These are phyloP conservation scores for Elysia crispata DNA, from an alignment of 2,888 invertebrate genomes.

Conservation along the genomic window DNA sequence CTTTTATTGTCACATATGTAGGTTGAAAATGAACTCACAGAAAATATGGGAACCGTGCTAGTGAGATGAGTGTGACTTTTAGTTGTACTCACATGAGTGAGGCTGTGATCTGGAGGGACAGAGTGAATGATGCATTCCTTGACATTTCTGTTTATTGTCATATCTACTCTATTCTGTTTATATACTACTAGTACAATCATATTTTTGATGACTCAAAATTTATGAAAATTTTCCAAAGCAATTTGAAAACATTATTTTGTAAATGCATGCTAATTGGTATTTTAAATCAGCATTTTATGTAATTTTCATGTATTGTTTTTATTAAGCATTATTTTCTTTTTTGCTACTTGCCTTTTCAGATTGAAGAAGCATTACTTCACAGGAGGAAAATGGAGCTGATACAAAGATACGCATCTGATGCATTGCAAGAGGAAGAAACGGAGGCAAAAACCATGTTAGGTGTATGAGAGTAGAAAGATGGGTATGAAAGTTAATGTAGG, in stretches of 20 bases:
- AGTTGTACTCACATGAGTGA: too few relatives aligned
- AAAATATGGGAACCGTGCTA: too few relatives aligned
- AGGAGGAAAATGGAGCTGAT: constrained; percentile 95
- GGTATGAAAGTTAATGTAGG: background rate
- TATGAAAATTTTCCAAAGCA: too few relatives aligned
- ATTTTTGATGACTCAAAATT: background rate
- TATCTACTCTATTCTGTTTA: background rate
- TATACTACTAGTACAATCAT: too few relatives aligned
- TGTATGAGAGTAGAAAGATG: constrained; percentile 58
- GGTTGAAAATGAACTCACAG: too few relatives aligned
- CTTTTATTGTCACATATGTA: too few relatives aligned
- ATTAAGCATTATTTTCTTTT: background rate
- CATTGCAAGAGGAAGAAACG: constrained; percentile 75
- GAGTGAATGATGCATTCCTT: too few relatives aligned
- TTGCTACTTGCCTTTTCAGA: constrained; percentile 72
- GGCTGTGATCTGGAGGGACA: too few relatives aligned
- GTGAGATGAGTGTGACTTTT: too few relatives aligned
- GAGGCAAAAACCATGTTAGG: constrained; percentile 77
- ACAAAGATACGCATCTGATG: constrained; percentile 84
- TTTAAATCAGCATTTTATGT: too few relatives aligned
- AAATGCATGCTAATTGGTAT: background rate
- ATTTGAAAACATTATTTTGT: background rate
- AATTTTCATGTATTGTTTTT: background rate
- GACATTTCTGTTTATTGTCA: too few relatives aligned
- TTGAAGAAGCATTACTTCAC: constrained; percentile 92